Evolutionary conservation across 2,113 vertebrate species (phyloP).

Genomic region (Phainopepla nitens): DNA sequence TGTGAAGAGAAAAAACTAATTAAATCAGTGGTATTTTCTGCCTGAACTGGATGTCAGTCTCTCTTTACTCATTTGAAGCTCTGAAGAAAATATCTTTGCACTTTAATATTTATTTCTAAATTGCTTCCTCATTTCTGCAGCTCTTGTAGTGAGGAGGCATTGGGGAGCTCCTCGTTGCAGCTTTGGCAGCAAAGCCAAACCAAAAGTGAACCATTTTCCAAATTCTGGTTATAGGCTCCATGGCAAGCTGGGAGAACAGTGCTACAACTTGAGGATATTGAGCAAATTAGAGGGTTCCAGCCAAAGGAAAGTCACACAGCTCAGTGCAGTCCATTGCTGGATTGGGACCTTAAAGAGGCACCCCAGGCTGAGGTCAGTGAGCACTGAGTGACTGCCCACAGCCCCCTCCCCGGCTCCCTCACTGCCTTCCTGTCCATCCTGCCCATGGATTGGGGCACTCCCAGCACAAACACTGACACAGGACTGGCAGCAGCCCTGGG

Average conservation of each 20-base stretch:
- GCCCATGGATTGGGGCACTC: accelerated
- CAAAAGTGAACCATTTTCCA: background rate
- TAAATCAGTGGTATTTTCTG: background rate
- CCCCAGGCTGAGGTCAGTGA: background rate
- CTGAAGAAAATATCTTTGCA: background rate
- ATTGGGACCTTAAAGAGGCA: background rate
- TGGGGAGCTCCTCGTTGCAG: background rate
- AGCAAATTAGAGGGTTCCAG: background rate
- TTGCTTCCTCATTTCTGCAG: background rate
- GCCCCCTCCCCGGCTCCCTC: background rate
- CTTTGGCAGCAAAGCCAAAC: background rate
- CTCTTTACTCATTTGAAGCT: background rate
- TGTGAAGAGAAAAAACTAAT: background rate
- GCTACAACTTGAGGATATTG: background rate
- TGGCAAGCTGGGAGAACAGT: background rate
- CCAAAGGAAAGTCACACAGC: background rate
- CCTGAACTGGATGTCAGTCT: background rate
- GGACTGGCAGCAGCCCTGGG: background rate
- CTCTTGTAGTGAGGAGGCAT: background rate
- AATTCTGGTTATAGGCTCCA: background rate
- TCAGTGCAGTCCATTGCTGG: background rate
- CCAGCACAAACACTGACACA: background rate
- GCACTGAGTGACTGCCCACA: background rate
- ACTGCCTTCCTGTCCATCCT: background rate
- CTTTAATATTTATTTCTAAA: background rate